A percentile compares a stretch with the other conserved stretches of the same genome.
phyloP scores from a whole-genome alignment of 2,113 vertebrate genomes.

The Neotragus moschatus region DNA sequence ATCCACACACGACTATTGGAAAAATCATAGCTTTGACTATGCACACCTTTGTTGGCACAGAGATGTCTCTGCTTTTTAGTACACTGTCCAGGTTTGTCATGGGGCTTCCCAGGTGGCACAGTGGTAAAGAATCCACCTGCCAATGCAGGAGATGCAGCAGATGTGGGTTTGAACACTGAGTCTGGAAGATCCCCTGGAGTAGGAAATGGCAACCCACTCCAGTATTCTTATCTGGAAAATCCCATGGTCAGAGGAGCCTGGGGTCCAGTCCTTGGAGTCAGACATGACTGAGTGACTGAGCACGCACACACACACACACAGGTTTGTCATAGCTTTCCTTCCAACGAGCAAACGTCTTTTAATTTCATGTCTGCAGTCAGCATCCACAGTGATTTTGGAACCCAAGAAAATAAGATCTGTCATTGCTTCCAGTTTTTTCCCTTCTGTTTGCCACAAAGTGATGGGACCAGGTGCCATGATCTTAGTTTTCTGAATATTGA shows the following conservation, averaged over 20 bases:
- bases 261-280: background rate
- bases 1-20: background rate
- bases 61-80: background rate
- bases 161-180: background rate
- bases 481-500: background rate
- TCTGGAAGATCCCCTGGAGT: background rate
- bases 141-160: background rate
- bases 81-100: background rate
- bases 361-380: background rate
- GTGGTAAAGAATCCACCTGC: background rate
- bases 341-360: background rate
- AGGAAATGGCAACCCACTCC: background rate
- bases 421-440: background rate
- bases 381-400: background rate
- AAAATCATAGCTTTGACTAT: background rate
- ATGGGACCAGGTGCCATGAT: background rate
- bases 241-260: background rate
- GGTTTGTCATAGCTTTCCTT: background rate
- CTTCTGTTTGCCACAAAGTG: background rate
- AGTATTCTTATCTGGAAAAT: background rate
- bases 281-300: background rate
- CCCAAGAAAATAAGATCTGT: background rate
- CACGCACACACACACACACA: background rate
- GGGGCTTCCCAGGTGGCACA: background rate
- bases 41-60: background rate